phyloP scores from a whole-genome alignment of 2,797 vertebrate species.

The Hydrophis major region DNA sequence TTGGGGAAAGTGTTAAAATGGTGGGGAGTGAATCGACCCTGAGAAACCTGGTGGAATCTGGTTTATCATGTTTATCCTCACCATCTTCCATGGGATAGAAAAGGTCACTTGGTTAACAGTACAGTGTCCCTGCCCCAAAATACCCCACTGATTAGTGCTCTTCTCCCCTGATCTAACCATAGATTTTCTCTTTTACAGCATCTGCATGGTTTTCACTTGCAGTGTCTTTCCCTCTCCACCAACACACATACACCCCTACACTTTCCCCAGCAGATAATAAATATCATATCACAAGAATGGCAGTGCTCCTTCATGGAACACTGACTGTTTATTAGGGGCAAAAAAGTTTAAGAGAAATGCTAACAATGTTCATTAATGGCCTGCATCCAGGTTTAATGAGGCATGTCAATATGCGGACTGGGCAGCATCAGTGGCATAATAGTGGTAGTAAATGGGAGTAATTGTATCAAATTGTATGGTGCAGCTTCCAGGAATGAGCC shows the following conservation, averaged over 20 bases:
- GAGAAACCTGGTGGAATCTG: constrained; percentile 55
- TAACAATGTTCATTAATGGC: constrained; percentile 99
- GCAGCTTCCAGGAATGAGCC: constrained; percentile 87
- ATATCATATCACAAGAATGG: constrained; percentile 97
- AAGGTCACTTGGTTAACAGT: constrained; percentile 76
- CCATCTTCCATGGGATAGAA: constrained; percentile 65
- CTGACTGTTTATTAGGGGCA: constrained; percentile 99
- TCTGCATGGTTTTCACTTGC: constrained; percentile 76
- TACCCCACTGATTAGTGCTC: constrained; percentile 65
- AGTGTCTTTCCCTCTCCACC: constrained; percentile 51
- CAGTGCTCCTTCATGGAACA: constrained; percentile 99
- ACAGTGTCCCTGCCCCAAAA: constrained; percentile 68
- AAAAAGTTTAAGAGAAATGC: constrained; percentile 99
- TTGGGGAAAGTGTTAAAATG: constrained; percentile 74
- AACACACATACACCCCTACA: constrained; percentile 8
- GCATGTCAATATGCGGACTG: constrained; percentile 88
- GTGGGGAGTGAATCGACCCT: constrained; percentile 73
- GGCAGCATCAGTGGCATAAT: constrained; percentile 87
- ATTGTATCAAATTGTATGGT: constrained; percentile 99
- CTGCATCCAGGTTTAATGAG: constrained; percentile 99
- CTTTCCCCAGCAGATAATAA: constrained; percentile 91
- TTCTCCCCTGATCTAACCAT: constrained; percentile 69
- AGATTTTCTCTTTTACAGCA: constrained; percentile 72
- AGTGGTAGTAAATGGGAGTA: constrained; percentile 97
- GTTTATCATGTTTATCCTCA: constrained; percentile 76